These are phyloP conservation scores for Octomys mimax DNA, from an alignment of 2,797 vertebrate genomes.

Conservation along the genomic window DNA sequence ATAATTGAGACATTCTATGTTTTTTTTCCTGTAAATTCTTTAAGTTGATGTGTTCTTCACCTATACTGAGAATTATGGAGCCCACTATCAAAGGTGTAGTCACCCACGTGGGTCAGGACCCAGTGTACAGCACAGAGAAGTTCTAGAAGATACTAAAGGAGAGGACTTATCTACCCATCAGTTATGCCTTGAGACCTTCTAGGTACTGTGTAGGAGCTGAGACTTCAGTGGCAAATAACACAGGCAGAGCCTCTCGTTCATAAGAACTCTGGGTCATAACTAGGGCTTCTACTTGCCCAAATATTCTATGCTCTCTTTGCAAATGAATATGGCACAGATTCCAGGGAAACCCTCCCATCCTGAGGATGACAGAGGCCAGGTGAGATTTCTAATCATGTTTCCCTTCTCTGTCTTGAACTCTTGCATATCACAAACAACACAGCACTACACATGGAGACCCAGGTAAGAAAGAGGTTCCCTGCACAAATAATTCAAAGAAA, in stretches of 20 bases:
- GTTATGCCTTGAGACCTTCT: neutral
- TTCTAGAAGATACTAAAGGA: neutral
- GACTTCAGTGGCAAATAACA: neutral
- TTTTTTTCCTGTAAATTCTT: neutral
- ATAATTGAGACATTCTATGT: neutral
- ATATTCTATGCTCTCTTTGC: neutral
- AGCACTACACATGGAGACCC: accelerated
- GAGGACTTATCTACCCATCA: neutral
- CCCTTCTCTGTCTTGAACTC: neutral
- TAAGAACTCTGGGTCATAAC: neutral
- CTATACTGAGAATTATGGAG: neutral
- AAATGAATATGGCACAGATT: neutral
- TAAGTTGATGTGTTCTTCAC: neutral
- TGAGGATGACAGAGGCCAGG: neutral
- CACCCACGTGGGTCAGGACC: neutral
- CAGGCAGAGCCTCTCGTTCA: neutral
- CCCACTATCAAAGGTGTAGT: neutral
- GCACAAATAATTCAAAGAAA: neutral
- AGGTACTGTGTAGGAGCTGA: neutral
- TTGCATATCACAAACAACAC: neutral
- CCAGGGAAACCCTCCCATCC: neutral
- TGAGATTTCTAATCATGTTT: neutral
- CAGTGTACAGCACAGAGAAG: neutral
- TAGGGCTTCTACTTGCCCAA: neutral
- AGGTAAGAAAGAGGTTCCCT: accelerated